Evolutionary conservation across 2,113 vertebrate genomes (phyloP).

Genomic region (Corythoichthys haematopterus): DNA sequence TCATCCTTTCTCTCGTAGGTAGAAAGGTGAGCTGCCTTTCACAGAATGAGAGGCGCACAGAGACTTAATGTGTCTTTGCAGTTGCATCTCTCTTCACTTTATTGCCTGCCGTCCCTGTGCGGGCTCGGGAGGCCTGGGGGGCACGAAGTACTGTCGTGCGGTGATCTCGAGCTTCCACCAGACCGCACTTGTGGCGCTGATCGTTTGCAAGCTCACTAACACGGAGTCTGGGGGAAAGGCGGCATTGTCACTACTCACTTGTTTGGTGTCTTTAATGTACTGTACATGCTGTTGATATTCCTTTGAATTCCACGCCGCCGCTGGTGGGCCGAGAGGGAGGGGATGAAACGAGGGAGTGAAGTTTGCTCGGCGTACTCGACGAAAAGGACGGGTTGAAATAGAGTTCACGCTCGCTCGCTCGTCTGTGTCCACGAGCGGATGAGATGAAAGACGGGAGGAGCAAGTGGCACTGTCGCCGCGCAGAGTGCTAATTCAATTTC

Average conservation of each 20-base stretch:
- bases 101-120: conserved; percentile 51
- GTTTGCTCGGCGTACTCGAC: conserved; percentile 40
- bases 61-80: conserved; percentile 62
- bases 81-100: conserved; percentile 49
- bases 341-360: conserved; percentile 50
- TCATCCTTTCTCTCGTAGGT: conserved; percentile 59
- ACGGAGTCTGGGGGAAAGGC: conserved; percentile 65
- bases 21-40: conserved; percentile 66
- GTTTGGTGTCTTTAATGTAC: conserved; percentile 65
- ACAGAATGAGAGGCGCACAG: conserved; percentile 45
- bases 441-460: conserved; percentile 44
- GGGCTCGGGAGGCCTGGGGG: conserved; percentile 46
- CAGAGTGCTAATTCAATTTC: conserved; percentile 32
- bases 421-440: conserved; percentile 37
- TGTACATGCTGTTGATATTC: conserved; percentile 56
- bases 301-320: conserved; percentile 63
- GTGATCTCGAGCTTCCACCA: conserved; percentile 71
- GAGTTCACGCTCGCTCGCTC: conserved; percentile 45
- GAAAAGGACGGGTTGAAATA: conserved; percentile 55
- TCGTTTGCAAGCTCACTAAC: conserved; percentile 71
- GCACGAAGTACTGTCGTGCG: conserved; percentile 37
- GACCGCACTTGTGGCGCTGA: conserved; percentile 65
- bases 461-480: conserved; percentile 23
- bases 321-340: conserved; percentile 38
- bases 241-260: conserved; percentile 53